phyloP scores from a whole-genome alignment of 2,113 vertebrate species.

The Progne subis region DNA sequence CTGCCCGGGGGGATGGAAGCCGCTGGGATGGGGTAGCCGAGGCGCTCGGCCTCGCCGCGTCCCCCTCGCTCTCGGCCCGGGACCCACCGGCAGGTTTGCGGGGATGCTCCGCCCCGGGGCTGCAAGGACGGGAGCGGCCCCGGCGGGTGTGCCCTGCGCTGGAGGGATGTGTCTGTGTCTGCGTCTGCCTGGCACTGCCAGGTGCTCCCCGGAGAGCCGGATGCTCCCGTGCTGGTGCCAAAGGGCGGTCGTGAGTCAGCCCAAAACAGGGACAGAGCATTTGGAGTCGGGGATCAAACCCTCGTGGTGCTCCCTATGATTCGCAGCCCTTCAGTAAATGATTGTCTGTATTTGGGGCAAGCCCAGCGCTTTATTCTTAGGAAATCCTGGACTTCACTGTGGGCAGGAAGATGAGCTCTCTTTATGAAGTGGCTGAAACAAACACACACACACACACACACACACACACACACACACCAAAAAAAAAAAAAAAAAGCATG shows the following conservation, averaged over 20 bases:
- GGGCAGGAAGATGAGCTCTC: not conserved
- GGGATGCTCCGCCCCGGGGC: not conserved
- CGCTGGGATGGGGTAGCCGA: not conserved
- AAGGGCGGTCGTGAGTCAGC: not conserved
- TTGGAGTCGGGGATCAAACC: not conserved
- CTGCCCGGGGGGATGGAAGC: not conserved
- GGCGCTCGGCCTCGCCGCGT: accelerated
- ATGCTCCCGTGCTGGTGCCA: not conserved
- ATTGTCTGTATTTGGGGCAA: not conserved
- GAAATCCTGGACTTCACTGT: not conserved
- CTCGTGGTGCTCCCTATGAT: not conserved
- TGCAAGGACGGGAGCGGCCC: not conserved
- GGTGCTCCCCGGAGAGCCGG: not conserved
- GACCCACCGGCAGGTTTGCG: not conserved
- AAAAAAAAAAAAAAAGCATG: not conserved
- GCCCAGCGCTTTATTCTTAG: not conserved
- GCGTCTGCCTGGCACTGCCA: not conserved
- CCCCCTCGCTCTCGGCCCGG: not conserved
- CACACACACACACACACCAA: not conserved
- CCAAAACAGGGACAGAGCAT: not conserved
- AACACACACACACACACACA: not conserved
- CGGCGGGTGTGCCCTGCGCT: not conserved
- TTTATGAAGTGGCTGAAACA: not conserved
- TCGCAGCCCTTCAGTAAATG: not conserved
- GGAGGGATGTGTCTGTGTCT: not conserved